Evolutionary conservation across 1,140 invertebrate species (phyloP), one percentile per base, ranked within the genome.

Genomic region (Rhagoletis zephyria): DNA sequence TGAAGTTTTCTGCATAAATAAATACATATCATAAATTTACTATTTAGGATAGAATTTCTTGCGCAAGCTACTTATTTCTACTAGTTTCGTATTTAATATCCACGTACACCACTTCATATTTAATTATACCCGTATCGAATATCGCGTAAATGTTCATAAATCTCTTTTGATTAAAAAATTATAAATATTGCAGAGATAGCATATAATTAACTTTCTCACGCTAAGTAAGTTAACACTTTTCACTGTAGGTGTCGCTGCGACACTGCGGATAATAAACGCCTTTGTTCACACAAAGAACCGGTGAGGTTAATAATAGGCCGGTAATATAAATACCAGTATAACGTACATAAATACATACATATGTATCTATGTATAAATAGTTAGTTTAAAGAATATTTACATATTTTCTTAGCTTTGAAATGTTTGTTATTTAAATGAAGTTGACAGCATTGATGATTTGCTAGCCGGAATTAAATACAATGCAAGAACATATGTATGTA

Each of bases 151-250:
- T n/a, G 40, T 40, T 67, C 19, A 67, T 67, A 67, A 67, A 67
- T 67, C 64, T 67, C 64, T 42, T 67, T 10, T 40, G 40, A 67
- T 40, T 67, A 67, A 30, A 30, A 67, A 67, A 67, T 67, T 67
- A 67, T 67, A 67, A 67, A 12, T 67, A n/a, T 10, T 67, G 19
- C 19, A 19, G 5, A 3, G 16, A 74, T 42, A 67, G 42, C 9
- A 10, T 42, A 42, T 74, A 16, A 74, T n/a, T 74, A 74, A 16
- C 14, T 45, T 74, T 74, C 67, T 74, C 67, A 74, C 67, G 67
- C 67, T 74, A 42, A 74, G 40, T 74, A 74, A 74, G 42, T 74
- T 74, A 74, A 40, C 67, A 74, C 67, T 45, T 48, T 16, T 74
- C 42, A 74, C 40, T 45, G 9, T 3, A 74, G 40, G 67, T 74